Evolutionary conservation across 2,888 invertebrate genomes (phyloP).

Genomic region (Melieria omissa): DNA sequence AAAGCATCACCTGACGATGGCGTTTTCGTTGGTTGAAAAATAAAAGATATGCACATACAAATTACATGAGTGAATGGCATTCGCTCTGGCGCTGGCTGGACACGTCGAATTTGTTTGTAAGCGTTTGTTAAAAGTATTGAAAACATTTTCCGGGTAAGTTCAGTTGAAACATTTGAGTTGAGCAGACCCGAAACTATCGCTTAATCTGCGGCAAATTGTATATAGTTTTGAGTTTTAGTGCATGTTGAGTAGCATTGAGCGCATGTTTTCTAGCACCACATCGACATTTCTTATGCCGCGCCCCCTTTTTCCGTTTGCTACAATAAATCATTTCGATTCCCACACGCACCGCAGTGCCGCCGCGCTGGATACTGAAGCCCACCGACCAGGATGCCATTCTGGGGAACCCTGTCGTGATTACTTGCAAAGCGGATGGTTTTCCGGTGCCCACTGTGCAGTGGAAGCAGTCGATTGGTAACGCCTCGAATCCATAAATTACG

Average conservation of each 20-base stretch:
- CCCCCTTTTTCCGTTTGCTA: background rate
- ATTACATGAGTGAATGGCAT: too few species aligned
- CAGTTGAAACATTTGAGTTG: too few species aligned
- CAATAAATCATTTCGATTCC: background rate
- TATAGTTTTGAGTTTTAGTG: background rate
- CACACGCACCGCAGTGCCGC: constrained; percentile 72
- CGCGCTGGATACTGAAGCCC: constrained; percentile 80
- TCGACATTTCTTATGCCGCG: background rate
- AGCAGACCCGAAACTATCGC: too few species aligned
- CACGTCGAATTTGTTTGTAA: too few species aligned
- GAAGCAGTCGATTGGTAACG: constrained; percentile 69
- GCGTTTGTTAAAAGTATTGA: too few species aligned
- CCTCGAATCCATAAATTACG: background rate
- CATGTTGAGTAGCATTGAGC: background rate
- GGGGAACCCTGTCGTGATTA: constrained; percentile 75
- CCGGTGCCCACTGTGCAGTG: constrained; percentile 73
- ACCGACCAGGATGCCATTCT: constrained; percentile 78
- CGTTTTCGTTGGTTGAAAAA: too few species aligned
- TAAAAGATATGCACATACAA: too few species aligned
- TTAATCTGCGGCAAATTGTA: too few species aligned
- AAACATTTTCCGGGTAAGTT: too few species aligned
- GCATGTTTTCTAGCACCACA: background rate
- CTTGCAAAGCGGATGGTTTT: constrained; percentile 81
- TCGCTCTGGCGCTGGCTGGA: too few species aligned
- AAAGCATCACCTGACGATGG: too few species aligned